These are phyloP conservation scores for Anableps anableps DNA, from an alignment of 2,797 vertebrate genomes.

Conservation along the genomic window DNA sequence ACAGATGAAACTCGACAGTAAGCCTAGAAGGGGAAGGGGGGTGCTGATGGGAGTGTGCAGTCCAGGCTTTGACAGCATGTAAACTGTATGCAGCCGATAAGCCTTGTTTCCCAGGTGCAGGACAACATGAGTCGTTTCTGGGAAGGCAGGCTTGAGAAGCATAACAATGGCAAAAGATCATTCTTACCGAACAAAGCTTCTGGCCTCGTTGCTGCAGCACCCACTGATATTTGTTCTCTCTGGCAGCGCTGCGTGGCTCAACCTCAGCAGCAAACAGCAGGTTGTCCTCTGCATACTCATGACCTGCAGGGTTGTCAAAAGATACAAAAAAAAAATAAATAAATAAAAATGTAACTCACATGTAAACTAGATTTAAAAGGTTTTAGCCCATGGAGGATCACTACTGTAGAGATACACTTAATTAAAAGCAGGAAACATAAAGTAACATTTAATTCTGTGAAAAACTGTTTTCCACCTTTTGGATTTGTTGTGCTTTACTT, in stretches of 20 bases:
- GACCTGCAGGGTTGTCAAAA: constrained; percentile 78
- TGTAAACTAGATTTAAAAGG: not conserved
- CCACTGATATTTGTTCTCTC: constrained; percentile 90
- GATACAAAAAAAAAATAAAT: constrained; percentile 9
- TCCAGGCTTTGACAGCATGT: constrained; percentile 35
- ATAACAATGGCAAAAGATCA: constrained; percentile 61
- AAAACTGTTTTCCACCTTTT: not conserved
- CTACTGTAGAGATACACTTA: not conserved
- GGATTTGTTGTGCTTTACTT: not conserved
- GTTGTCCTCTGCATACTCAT: constrained; percentile 96
- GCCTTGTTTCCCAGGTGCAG: constrained; percentile 48
- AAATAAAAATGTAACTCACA: not conserved
- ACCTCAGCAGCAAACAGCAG: constrained; percentile 91
- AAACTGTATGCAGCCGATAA: constrained; percentile 59
- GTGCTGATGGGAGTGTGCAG: constrained; percentile 6
- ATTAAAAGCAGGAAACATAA: not conserved
- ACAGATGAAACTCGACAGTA: constrained; percentile 25
- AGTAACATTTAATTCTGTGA: not conserved
- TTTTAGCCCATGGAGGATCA: not conserved
- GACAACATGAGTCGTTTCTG: constrained; percentile 48
- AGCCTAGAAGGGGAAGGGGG: constrained; percentile 24
- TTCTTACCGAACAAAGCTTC: constrained; percentile 87
- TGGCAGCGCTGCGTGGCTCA: constrained; percentile 86
- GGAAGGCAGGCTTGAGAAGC: constrained; percentile 33
- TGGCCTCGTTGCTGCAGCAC: constrained; percentile 84